Evolutionary conservation across 2,888 invertebrate genomes (phyloP).

Genomic region (Galerucella calmariensis): DNA sequence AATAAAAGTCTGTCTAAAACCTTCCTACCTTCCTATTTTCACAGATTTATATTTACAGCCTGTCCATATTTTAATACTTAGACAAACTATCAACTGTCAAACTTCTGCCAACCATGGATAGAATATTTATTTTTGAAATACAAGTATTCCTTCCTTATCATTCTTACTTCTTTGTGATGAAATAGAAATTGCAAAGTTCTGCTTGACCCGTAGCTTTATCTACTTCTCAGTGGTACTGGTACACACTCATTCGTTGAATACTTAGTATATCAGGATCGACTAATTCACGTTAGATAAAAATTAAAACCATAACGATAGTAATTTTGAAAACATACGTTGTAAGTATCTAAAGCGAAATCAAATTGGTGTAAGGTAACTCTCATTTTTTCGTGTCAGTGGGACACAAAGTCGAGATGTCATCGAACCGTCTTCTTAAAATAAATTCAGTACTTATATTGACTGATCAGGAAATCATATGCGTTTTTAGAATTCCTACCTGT

Average conservation of each 20-base stretch:
- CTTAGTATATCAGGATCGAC: neutral
- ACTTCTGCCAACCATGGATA: no score
- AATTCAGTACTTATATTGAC: neutral
- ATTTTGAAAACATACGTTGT: neutral
- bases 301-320: neutral
- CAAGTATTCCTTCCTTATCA: neutral
- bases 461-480: slow-evolving; percentile 15
- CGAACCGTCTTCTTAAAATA: slow-evolving; percentile 23
- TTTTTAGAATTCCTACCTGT: slow-evolving; percentile 14
- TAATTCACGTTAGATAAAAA: neutral
- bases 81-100: neutral
- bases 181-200: slow-evolving; percentile 18
- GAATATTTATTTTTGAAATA: no score
- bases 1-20: no score
- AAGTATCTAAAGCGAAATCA: neutral
- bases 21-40: no score
- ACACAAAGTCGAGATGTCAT: slow-evolving; percentile 11
- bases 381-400: slow-evolving; percentile 27
- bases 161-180: slow-evolving; percentile 20
- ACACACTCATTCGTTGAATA: neutral
- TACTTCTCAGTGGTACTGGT: neutral
- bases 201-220: neutral
- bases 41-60: no score
- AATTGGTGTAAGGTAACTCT: neutral
- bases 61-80: no score